Conservation (phyloP, 2,888 invertebrate genomes). For the Polyommatus iphigenia region DNA sequence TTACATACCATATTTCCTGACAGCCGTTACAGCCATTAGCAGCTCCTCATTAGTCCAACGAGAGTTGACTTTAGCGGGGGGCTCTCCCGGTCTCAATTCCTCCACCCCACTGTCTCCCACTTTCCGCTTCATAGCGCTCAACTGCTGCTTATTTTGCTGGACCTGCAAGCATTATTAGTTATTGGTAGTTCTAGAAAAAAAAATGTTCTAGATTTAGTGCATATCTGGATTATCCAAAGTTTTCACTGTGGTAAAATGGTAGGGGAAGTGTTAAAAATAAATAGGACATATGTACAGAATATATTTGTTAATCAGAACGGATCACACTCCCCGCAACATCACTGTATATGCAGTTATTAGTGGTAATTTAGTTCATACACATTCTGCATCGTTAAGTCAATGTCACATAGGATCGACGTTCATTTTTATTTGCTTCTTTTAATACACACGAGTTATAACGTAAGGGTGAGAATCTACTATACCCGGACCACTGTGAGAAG, state of each 20-base stretch:
- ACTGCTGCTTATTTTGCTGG: slow-evolving; percentile 95
- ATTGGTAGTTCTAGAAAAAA: background rate
- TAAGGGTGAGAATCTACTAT: slow-evolving; percentile 63
- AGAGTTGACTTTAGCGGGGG: slow-evolving; percentile 87
- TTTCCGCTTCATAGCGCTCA: slow-evolving; percentile 92
- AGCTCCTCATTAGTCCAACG: slow-evolving; percentile 97
- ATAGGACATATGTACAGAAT: slow-evolving; percentile 74
- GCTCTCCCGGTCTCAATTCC: slow-evolving; percentile 82
- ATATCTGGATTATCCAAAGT: slow-evolving; percentile 78
- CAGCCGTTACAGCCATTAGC: slow-evolving; percentile 93
- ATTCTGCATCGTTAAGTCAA: background rate
- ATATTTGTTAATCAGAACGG: slow-evolving; percentile 48
- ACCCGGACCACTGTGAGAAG: background rate
- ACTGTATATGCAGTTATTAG: slow-evolving; percentile 44
- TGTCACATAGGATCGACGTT: slow-evolving; percentile 1
- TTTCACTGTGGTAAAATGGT: slow-evolving; percentile 47
- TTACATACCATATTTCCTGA: slow-evolving; percentile 87
- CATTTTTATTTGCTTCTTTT: background rate
- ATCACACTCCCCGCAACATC: slow-evolving; percentile 68
- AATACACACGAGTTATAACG: slow-evolving; percentile 37
- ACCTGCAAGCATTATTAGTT: slow-evolving; percentile 80
- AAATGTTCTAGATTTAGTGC: slow-evolving; percentile 45
- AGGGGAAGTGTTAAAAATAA: slow-evolving; percentile 45
- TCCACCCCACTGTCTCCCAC: slow-evolving; percentile 81
- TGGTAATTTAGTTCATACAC: slow-evolving; percentile 33